Evolutionary conservation across 2,888 invertebrate species (phyloP).

Genomic region (Cartodere bifasciata): DNA sequence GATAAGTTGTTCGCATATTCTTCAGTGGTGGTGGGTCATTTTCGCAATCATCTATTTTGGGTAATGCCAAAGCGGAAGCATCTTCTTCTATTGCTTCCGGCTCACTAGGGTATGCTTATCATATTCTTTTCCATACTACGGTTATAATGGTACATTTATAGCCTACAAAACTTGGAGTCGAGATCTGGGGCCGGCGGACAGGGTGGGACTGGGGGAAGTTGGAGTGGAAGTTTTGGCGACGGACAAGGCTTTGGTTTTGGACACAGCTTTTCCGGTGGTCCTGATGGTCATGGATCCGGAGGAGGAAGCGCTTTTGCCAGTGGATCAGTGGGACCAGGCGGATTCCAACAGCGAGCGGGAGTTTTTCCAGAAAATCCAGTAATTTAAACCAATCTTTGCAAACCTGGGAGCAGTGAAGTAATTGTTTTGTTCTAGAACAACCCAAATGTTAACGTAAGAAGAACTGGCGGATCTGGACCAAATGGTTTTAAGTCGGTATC

Average conservation of each 20-base stretch:
- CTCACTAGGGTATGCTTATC: constrained; percentile 14
- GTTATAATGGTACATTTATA: too few relatives aligned
- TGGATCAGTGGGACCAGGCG: constrained; percentile 42
- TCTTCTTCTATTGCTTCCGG: constrained; percentile 22
- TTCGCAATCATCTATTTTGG: constrained; percentile 16
- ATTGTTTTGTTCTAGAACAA: constrained; percentile 31
- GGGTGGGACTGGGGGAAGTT: constrained; percentile 13
- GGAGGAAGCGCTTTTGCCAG: constrained; percentile 37
- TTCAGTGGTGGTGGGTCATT: constrained; percentile 2
- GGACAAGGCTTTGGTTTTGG: not conserved
- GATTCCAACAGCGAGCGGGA: constrained; percentile 42
- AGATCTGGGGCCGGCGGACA: constrained; percentile 12
- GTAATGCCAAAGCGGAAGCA: constrained; percentile 20
- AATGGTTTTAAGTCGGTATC: constrained; percentile 40
- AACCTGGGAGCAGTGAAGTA: too few relatives aligned
- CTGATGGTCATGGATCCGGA: constrained; percentile 10
- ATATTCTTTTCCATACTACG: too few relatives aligned
- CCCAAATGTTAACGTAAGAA: constrained; percentile 40
- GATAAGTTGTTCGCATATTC: too few relatives aligned
- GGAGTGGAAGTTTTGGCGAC: constrained; percentile 4
- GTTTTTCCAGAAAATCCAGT: constrained; percentile 50
- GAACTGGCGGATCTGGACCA: constrained; percentile 25
- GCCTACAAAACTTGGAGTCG: constrained; percentile 8
- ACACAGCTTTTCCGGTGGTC: constrained; percentile 4
- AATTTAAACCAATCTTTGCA: too few relatives aligned